Percentiles rank a stretch among this genome's conserved stretches.
phyloP scores from a whole-genome alignment of 92 coral and sea anemone genomes.

The Isaurus tuberculatus region DNA sequence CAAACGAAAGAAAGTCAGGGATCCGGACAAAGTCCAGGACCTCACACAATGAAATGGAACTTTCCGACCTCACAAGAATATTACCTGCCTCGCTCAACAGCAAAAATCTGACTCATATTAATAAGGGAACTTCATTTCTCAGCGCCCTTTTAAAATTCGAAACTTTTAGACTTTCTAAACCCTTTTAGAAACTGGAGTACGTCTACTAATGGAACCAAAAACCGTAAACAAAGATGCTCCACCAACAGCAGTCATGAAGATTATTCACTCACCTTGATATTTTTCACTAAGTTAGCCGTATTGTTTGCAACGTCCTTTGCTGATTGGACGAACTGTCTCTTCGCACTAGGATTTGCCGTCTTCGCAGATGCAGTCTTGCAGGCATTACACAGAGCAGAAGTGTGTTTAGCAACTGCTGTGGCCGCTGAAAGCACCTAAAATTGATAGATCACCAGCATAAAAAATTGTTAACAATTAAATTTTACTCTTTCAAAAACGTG shows the following conservation, averaged over 20 bases:
- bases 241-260: background rate
- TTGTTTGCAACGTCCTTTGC: conserved; percentile 99
- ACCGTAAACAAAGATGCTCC: too few species aligned
- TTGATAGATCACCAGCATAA: background rate
- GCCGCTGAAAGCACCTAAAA: conserved; percentile 91
- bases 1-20: too few species aligned
- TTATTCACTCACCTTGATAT: conserved; percentile 79
- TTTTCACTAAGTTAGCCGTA: conserved; percentile 92
- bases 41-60: too few species aligned
- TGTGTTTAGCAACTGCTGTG: conserved; percentile 97
- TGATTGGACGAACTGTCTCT: conserved; percentile 97
- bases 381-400: conserved; percentile 97
- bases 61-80: too few species aligned
- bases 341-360: conserved; percentile 92
- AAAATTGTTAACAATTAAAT: background rate
- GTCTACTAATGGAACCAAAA: too few species aligned
- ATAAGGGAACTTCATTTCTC: too few species aligned
- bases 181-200: too few species aligned
- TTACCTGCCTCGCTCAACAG: too few species aligned
- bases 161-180: too few species aligned
- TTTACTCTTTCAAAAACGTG: background rate
- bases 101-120: too few species aligned
- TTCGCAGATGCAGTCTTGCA: conserved; percentile 98
- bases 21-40: too few species aligned
- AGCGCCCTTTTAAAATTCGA: too few species aligned